Evolutionary conservation across 2,113 vertebrate species (phyloP), one percentile per base, ranked within the genome.

Genomic region (Lophotis ruficrista): DNA sequence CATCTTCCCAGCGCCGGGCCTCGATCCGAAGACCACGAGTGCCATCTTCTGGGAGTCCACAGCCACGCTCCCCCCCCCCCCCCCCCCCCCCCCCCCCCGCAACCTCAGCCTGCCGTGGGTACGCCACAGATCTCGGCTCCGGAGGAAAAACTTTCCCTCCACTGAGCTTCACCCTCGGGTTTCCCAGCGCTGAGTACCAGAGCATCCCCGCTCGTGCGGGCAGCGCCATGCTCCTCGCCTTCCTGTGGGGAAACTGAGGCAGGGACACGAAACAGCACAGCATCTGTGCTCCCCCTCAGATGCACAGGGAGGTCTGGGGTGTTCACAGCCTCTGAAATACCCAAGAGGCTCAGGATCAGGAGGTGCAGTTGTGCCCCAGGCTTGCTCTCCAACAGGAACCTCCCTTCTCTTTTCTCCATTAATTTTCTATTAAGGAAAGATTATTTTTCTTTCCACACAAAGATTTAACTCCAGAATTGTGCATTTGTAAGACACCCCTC

Each of bases 11-110:
- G n/a, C n/a, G 14, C 45, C 0, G 20, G 9, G 38, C 37, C 48
- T 65, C 27, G 1, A 91, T 96, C 57, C 37, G 89, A 87, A 92
- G 96, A 90, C 25, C 97, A 84, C 35, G 83, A 98, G 95, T 78
- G 96, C 95, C 97, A 97, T 85, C 97, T 97, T 73, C 93, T 91
- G 97, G 95, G 82, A 37, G 12, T 1, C 47, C 8, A 35, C 48
- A 61, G 76, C 57, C 9, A 3, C 21, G 3, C 22, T 41, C 4
- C 35, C 72, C 31, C 7, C n/a, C 9, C 28, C 43, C n/a, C 20
- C 9, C 28, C 47, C n/a, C 20, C 38, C 9, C 28, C 27, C 37
- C 20, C 9, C 28, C 47, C n/a, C 20, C 38, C 9, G n/a, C n/a
- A n/a, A n/a, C 28, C 27, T n/a, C 69, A 30, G 60, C 33, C 6